Conservation (phyloP, 2,797 vertebrate genomes). For the Apogon hyalosoma region DNA sequence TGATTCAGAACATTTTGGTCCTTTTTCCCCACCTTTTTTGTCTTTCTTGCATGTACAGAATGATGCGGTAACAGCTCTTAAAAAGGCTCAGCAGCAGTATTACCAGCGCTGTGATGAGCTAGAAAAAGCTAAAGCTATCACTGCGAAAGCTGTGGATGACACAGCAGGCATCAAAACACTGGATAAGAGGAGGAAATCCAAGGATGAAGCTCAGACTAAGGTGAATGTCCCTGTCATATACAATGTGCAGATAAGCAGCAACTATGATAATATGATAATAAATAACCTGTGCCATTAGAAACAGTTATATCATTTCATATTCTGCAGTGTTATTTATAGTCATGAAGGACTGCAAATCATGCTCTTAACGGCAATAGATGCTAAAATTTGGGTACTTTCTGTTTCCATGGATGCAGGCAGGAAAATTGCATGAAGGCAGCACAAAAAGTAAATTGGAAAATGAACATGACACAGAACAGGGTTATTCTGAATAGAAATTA, state of each 20-base stretch:
- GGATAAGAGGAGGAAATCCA: conserved; percentile 90
- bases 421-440: no score
- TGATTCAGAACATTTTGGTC: background rate
- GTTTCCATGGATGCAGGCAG: no score
- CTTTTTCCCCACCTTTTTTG: background rate
- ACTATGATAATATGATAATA: no score
- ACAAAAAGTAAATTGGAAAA: no score
- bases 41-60: conserved; percentile 76
- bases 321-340: no score
- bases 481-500: no score
- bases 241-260: background rate
- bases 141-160: conserved; percentile 85
- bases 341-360: no score
- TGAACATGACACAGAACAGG: no score
- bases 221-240: conserved; percentile 62
- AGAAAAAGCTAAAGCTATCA: conserved; percentile 85
- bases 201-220: conserved; percentile 91
- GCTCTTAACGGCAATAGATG: no score
- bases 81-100: conserved; percentile 90
- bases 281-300: no score
- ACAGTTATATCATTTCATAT: no score
- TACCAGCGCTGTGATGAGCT: conserved; percentile 90
- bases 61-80: conserved; percentile 84
- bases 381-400: no score
- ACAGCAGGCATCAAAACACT: conserved; percentile 86